Conservation (phyloP, 2,888 invertebrate species). For the Phortica magna region DNA sequence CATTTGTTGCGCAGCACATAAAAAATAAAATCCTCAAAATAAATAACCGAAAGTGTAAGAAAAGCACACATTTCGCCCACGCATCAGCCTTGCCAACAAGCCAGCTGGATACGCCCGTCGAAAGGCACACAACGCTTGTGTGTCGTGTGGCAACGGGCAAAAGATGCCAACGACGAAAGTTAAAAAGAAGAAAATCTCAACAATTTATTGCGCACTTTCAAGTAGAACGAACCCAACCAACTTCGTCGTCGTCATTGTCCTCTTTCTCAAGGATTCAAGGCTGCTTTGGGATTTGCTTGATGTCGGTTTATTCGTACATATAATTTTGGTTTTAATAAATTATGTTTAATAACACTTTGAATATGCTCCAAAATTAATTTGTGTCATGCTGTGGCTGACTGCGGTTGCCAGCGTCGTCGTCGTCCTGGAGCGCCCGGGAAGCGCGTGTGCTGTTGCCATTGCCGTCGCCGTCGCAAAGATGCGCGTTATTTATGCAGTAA, state of each 20-base stretch:
- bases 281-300: neutral
- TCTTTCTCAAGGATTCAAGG: neutral
- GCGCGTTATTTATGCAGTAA: conserved; percentile 55
- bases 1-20: conserved; percentile 60
- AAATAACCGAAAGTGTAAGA: neutral
- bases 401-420: neutral
- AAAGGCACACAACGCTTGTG: neutral
- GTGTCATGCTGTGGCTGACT: conserved; percentile 50
- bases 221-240: conserved; percentile 45
- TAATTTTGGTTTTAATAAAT: conserved; percentile 73
- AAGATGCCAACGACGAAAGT: conserved; percentile 13
- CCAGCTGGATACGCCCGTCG: conserved; percentile 44
- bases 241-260: neutral
- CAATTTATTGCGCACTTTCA: conserved; percentile 61
- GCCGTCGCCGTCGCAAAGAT: conserved; percentile 42
- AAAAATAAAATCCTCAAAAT: conserved; percentile 31
- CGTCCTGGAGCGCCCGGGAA: neutral
- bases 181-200: conserved; percentile 55
- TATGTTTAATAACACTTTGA: conserved; percentile 74
- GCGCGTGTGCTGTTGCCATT: neutral
- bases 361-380: conserved; percentile 73
- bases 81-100: conserved; percentile 46
- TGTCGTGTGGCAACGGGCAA: no score
- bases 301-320: conserved; percentile 60
- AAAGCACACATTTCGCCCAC: neutral